These are phyloP conservation scores for Parauchenoglanis punctatus DNA, from an alignment of 2,797 vertebrate species.

Conservation along the genomic window DNA sequence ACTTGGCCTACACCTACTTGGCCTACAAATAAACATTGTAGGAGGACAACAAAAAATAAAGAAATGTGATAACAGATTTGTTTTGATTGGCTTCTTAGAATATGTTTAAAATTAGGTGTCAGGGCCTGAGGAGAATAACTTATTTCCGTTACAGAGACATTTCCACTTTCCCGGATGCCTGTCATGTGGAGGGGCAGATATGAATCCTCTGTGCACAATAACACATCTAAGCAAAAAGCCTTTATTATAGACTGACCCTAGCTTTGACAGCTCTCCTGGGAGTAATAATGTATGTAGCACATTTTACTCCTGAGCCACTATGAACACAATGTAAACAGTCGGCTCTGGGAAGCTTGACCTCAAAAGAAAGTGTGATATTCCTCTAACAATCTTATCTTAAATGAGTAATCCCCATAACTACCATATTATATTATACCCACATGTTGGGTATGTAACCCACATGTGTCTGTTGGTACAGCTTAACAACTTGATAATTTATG, in stretches of 20 bases:
- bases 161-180: slow-evolving; percentile 9
- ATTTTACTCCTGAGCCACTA: slow-evolving; percentile 37
- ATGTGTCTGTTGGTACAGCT: not conserved
- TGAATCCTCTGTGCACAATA: slow-evolving; percentile 29
- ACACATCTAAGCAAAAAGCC: slow-evolving; percentile 49
- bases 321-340: slow-evolving; percentile 52
- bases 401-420: slow-evolving; percentile 23
- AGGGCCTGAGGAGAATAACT: slow-evolving; percentile 21
- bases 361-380: slow-evolving; percentile 25
- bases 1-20: not conserved
- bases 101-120: slow-evolving; percentile 45
- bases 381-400: slow-evolving; percentile 13
- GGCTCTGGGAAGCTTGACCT: slow-evolving; percentile 47
- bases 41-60: slow-evolving; percentile 22
- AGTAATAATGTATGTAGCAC: slow-evolving; percentile 48
- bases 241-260: slow-evolving; percentile 41
- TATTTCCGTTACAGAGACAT: slow-evolving; percentile 25
- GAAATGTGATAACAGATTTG: slow-evolving; percentile 40
- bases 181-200: slow-evolving; percentile 15
- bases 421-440: slow-evolving; percentile 11
- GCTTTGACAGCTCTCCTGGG: slow-evolving; percentile 36
- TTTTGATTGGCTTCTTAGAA: slow-evolving; percentile 51
- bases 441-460: too few relatives aligned
- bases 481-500: not conserved
- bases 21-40: slow-evolving; percentile 21